phyloP scores from a whole-genome alignment of 1,140 invertebrate genomes.

The Bilobella aurantiaca region DNA sequence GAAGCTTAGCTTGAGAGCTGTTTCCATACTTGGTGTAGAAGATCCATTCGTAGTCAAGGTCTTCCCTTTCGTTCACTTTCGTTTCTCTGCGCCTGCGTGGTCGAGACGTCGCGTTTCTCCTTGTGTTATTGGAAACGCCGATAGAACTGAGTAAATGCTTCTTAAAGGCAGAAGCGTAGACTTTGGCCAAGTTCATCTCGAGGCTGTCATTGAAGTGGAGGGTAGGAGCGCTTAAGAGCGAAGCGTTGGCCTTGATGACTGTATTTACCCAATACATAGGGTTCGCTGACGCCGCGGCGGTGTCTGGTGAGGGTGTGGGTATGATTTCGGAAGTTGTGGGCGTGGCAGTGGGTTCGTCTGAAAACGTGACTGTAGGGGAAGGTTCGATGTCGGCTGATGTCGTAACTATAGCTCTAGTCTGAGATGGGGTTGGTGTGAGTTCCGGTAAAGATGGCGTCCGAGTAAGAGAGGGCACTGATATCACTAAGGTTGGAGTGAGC shows the following conservation, averaged over 20 bases:
- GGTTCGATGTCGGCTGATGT: neutral
- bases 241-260: constrained; percentile 26
- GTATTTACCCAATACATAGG: constrained; percentile 30
- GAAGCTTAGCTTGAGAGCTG: constrained; percentile 6
- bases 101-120: neutral
- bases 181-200: constrained; percentile 27
- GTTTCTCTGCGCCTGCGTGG: neutral
- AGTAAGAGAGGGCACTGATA: constrained; percentile 2
- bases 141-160: constrained; percentile 23
- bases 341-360: neutral
- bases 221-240: neutral
- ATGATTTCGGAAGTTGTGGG: neutral
- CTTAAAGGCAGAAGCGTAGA: constrained; percentile 34
- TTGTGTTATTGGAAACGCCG: constrained; percentile 16
- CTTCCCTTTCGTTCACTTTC: constrained; percentile 8
- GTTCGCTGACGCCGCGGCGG: neutral
- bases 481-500: constrained; percentile 28
- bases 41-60: constrained; percentile 9
- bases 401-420: neutral
- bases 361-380: neutral
- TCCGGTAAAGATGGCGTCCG: neutral
- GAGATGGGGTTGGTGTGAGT: neutral
- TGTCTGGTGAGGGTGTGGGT: neutral
- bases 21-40: neutral
- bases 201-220: constrained; percentile 6